Conservation (phyloP, 2,113 vertebrate species). For the Amphilophus citrinellus region DNA sequence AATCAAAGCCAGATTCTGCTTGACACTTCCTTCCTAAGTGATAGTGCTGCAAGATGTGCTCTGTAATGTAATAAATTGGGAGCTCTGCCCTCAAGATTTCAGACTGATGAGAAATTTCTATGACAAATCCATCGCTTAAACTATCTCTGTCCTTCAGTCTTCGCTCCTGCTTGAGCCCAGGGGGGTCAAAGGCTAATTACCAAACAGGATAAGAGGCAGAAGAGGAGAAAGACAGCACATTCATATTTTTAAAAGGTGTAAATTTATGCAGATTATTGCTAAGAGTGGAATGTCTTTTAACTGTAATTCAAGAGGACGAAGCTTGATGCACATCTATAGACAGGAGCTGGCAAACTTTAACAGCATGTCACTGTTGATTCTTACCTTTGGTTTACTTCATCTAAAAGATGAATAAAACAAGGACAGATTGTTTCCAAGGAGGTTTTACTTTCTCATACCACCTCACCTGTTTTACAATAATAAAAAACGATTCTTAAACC, state of each 20-base stretch:
- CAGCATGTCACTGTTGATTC: background rate
- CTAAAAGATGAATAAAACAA: background rate
- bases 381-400: constrained; percentile 1
- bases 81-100: constrained; percentile 71
- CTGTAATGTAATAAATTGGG: constrained; percentile 70
- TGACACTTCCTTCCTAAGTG: constrained; percentile 68
- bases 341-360: constrained; percentile 7
- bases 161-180: constrained; percentile 54
- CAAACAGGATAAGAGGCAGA: constrained; percentile 69
- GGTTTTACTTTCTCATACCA: background rate
- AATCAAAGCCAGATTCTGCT: constrained; percentile 57
- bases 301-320: constrained; percentile 42
- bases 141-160: constrained; percentile 71
- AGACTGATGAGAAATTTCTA: constrained; percentile 67
- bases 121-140: constrained; percentile 71
- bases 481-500: background rate
- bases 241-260: constrained; percentile 67
- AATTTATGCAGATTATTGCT: constrained; percentile 77
- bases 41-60: constrained; percentile 64
- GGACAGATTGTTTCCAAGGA: background rate
- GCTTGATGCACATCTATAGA: background rate
- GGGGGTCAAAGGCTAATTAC: constrained; percentile 77
- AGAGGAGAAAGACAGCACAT: constrained; percentile 52
- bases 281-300: constrained; percentile 47
- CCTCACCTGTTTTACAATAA: background rate